Percentiles rank a stretch among this genome's conserved stretches.
Evolutionary conservation across 2,797 vertebrate species (phyloP).

Genomic region (Squalus acanthias): DNA sequence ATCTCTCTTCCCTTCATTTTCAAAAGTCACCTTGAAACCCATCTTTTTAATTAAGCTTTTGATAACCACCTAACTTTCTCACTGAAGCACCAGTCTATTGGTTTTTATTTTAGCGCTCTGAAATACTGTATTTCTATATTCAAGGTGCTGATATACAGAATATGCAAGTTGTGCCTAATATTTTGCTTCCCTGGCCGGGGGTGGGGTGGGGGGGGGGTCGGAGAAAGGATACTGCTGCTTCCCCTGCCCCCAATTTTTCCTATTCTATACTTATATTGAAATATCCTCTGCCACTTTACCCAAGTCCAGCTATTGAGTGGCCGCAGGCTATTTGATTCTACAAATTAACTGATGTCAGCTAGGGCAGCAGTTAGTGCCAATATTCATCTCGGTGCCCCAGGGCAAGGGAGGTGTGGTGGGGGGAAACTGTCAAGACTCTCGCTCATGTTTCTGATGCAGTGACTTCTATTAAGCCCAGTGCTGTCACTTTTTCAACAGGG

Average conservation of each 20-base stretch:
- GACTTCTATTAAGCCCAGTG: too few species aligned
- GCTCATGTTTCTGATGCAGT: too few species aligned
- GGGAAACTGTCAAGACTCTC: too few species aligned
- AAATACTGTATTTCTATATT: background rate
- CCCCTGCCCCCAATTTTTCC: background rate
- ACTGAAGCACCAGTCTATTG: too few species aligned
- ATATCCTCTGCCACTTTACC: background rate
- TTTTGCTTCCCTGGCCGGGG: too few species aligned
- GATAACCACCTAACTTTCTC: too few species aligned
- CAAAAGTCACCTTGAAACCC: background rate
- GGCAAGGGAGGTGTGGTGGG: too few species aligned
- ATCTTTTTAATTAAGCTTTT: background rate
- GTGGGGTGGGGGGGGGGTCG: too few species aligned
- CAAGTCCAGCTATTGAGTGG: background rate
- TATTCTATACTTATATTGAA: background rate
- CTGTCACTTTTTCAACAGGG: too few species aligned
- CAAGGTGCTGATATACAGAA: background rate
- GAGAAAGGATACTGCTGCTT: background rate
- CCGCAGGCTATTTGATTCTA: background rate
- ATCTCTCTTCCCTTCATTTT: too few species aligned
- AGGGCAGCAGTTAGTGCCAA: background rate
- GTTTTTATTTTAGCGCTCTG: too few species aligned
- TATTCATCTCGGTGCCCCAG: background rate
- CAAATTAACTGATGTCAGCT: background rate
- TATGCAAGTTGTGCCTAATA: too few species aligned